phyloP scores from a whole-genome alignment of 2,113 vertebrate genomes.

The human (Homo sapiens) region DNA sequence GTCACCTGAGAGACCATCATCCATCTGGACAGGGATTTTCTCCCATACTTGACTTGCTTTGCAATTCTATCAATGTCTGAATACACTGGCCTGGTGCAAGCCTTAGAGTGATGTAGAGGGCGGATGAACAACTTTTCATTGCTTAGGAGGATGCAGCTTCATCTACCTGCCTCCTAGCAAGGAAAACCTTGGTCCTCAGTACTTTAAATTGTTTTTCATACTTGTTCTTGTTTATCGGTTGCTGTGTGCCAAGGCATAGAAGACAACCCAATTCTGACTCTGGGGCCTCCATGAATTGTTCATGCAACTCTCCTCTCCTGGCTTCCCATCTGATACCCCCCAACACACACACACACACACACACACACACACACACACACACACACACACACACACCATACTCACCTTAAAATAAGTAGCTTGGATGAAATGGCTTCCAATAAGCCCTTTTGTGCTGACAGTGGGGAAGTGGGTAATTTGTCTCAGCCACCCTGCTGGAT shows the following conservation, averaged over 20 bases:
- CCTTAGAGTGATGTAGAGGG: neutral
- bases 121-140: neutral
- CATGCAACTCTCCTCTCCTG: neutral
- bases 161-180: neutral
- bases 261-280: neutral
- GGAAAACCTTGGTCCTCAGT: neutral
- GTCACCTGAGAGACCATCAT: neutral
- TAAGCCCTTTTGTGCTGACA: neutral
- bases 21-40: neutral
- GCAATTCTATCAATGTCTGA: neutral
- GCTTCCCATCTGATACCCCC: neutral
- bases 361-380: neutral
- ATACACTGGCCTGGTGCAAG: neutral
- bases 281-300: neutral
- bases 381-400: neutral
- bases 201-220: neutral
- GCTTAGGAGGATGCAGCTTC: neutral
- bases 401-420: neutral
- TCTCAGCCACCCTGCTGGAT: neutral
- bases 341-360: neutral
- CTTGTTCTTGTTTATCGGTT: neutral
- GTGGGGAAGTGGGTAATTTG: neutral
- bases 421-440: neutral
- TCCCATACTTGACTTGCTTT: neutral
- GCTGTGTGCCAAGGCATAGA: neutral